phyloP scores from a whole-genome alignment of 2,113 vertebrate genomes.

The Parotia lawesii region DNA sequence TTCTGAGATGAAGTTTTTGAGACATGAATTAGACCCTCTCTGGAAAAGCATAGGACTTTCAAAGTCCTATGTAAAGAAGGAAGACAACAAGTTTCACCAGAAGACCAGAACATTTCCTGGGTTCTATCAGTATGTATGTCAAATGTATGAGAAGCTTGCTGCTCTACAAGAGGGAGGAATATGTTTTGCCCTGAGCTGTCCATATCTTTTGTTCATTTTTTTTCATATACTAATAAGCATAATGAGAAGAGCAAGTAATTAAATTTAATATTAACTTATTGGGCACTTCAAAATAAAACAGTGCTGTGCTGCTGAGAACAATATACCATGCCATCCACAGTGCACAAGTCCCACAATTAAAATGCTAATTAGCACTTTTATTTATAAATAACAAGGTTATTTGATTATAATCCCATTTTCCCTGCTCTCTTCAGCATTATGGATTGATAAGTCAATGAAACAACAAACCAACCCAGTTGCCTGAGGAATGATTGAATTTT shows the following conservation, averaged over 20 bases:
- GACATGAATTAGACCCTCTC: not conserved
- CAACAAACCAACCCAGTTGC: not conserved
- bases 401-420: constrained; percentile 43
- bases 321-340: not conserved
- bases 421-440: not conserved
- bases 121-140: not conserved
- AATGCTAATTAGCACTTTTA: constrained; percentile 48
- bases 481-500: constrained; percentile 23
- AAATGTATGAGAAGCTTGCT: not conserved
- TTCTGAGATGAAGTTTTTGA: not conserved
- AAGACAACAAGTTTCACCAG: not conserved
- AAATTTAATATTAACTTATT: not conserved
- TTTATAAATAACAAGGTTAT: constrained; percentile 32
- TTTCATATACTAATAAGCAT: not conserved
- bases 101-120: not conserved
- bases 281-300: constrained; percentile 6
- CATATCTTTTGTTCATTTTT: not conserved
- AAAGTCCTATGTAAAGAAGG: not conserved
- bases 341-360: constrained; percentile 16
- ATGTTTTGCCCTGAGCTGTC: not conserved
- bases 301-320: not conserved
- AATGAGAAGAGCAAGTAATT: not conserved
- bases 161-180: not conserved
- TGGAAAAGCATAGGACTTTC: not conserved
- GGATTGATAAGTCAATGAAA: constrained; percentile 1